Evolutionary conservation across 2,888 invertebrate genomes (phyloP), one percentile per base, ranked within the genome.

Genomic region (Notocelia uddmanniana): DNA sequence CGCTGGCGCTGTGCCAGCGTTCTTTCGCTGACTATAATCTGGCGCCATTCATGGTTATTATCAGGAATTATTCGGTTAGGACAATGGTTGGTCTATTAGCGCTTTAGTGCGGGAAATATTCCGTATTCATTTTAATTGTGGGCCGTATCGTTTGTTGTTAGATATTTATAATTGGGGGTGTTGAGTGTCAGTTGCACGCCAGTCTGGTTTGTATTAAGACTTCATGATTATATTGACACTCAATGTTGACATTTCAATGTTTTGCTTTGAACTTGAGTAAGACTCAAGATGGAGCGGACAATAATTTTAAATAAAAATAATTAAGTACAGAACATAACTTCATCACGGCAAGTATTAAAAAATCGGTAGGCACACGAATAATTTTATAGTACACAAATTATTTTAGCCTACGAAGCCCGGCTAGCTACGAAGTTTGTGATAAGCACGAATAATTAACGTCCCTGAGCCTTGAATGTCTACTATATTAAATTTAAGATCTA

Each of bases 81-180:
- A 72, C 72, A 72, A 72, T 72, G 72, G 60, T 26, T 50, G 67
- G 34, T 60, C 67, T 34, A 72, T 72, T 72, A 72, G 21, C 55
- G 62, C 67, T 62, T 60, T 72, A 68, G 68, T 72, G 9, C 54
- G 41, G 52, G 45, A 55, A 62, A 50, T 68, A 48, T 63, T 45
- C 68, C 48, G 50, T 57, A 68, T 68, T 48, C 67, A 26, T 50
- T 57, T 68, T 62, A 62, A 72, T 60, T 72, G 60, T 50, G 37
- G 48, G 50, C 13, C 62, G 45, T 67, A 26, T 67, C 68, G 37
- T 45, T 45, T 41, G 60, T 69, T 69, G 60, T 52, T 26, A 54
- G 59, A 67, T 69, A 50, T 57, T 50, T 34, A 69, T 62, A 48
- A 63, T 64, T 57, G 31, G 18, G 59, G 23, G 37, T 15, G 50